phyloP scores from a whole-genome alignment of 2,888 invertebrate genomes.

The Autographa gamma region DNA sequence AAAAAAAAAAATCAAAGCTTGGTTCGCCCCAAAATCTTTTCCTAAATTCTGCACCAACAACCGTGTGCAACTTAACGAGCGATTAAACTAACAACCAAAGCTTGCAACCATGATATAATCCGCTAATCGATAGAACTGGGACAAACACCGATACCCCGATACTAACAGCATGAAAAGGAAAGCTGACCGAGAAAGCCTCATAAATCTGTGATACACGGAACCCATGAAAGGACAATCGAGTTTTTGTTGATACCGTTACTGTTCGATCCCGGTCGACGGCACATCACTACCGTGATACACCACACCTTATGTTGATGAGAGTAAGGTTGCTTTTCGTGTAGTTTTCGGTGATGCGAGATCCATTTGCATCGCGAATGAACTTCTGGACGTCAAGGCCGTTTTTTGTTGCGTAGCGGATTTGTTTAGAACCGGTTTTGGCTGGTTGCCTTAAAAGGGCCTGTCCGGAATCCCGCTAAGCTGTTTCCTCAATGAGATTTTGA shows the following conservation, averaged over 20 bases:
- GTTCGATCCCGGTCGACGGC: constrained; percentile 30
- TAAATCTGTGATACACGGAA: constrained; percentile 56
- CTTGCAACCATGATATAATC: constrained; percentile 19
- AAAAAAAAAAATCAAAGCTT: too few relatives aligned
- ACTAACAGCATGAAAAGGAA: constrained; percentile 58
- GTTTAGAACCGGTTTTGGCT: constrained; percentile 45
- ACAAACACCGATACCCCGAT: constrained; percentile 10
- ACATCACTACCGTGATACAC: background rate
- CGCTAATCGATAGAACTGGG: constrained; percentile 15
- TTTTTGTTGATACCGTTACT: constrained; percentile 66
- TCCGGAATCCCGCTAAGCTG: constrained; percentile 34
- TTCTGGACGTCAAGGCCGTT: constrained; percentile 57
- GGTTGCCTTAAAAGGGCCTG: constrained; percentile 28
- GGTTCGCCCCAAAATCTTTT: background rate
- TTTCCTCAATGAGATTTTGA: constrained; percentile 28
- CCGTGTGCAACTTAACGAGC: constrained; percentile 26
- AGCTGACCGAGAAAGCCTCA: constrained; percentile 56
- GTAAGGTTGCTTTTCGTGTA: too few relatives aligned
- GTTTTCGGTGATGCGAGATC: background rate
- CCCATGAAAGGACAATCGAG: constrained; percentile 62
- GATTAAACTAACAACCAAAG: constrained; percentile 29
- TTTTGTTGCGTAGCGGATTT: constrained; percentile 49
- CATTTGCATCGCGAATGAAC: constrained; percentile 49
- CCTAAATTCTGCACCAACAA: constrained; percentile 17
- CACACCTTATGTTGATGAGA: background rate